Percentiles rank a stretch among this genome's conserved stretches.
Evolutionary conservation across 1,140 invertebrate species (phyloP).

Genomic region (Himalopsyche phryganea): DNA sequence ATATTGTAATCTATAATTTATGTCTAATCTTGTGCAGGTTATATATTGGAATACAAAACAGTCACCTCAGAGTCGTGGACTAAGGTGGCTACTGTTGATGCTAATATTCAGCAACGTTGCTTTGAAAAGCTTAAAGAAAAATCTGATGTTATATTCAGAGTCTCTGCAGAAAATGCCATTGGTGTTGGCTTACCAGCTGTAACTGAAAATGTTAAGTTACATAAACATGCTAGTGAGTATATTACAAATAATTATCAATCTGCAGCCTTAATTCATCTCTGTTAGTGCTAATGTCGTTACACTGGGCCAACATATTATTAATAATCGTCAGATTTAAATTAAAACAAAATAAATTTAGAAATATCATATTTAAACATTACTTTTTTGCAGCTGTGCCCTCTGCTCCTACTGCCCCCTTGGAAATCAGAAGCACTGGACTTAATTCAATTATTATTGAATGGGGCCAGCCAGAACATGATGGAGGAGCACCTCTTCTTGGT

Average conservation of each 20-base stretch:
- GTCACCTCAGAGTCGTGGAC: constrained; percentile 78
- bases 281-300: too few relatives aligned
- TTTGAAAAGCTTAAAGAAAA: constrained; percentile 87
- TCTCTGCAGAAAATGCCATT: constrained; percentile 87
- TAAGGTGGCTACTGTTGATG: constrained; percentile 80
- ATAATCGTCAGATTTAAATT: neutral
- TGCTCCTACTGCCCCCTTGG: constrained; percentile 83
- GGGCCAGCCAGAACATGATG: constrained; percentile 91
- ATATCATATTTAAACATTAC: neutral
- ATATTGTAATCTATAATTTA: neutral
- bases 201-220: constrained; percentile 78
- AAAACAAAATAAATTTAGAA: neutral
- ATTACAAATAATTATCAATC: neutral
- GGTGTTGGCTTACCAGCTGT: constrained; percentile 77
- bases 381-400: constrained; percentile 73
- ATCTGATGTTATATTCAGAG: constrained; percentile 84
- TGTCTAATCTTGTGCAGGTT: constrained; percentile 60
- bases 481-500: constrained; percentile 82
- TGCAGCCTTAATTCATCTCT: too few relatives aligned
- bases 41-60: constrained; percentile 88
- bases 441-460: constrained; percentile 87
- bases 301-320: neutral
- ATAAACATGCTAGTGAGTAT: constrained; percentile 91
- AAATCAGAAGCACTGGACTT: constrained; percentile 75
- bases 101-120: constrained; percentile 70